Evolutionary conservation across 2,113 vertebrate genomes (phyloP).

Genomic region (Geococcyx californianus): DNA sequence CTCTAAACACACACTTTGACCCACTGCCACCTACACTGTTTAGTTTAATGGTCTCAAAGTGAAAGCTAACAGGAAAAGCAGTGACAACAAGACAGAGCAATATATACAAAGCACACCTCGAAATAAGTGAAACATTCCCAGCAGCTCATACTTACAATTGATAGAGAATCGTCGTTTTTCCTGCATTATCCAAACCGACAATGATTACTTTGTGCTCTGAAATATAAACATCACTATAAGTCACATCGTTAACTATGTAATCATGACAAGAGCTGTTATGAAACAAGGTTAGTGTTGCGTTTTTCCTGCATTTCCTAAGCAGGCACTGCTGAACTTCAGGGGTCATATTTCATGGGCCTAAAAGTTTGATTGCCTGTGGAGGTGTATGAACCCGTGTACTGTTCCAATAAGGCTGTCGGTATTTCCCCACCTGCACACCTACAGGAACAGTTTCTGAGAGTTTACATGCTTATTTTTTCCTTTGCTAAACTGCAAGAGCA

Average conservation of each 20-base stretch:
- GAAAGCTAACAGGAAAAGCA: neutral
- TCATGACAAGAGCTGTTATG: neutral
- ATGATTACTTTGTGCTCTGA: constrained; percentile 99
- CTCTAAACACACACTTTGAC: neutral
- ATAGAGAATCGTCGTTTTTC: constrained; percentile 98
- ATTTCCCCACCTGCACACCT: neutral
- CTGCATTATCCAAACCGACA: constrained; percentile 98
- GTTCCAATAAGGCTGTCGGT: neutral
- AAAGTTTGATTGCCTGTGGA: neutral
- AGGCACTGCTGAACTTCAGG: neutral
- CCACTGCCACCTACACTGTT: neutral
- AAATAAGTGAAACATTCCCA: accelerated
- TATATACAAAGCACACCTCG: accelerated
- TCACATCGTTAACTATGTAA: neutral
- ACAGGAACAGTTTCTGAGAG: neutral
- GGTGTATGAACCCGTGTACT: accelerated
- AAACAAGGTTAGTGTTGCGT: neutral
- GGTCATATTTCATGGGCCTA: neutral
- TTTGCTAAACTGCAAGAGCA: neutral
- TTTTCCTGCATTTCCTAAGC: neutral
- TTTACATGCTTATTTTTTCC: neutral
- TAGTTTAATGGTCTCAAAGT: neutral
- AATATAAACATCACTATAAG: constrained; percentile 43
- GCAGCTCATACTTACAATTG: constrained; percentile 90
- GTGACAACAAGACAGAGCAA: neutral